phyloP scores from a whole-genome alignment of 35 echinoderm and acorn worm species.

The Diadema setosum region DNA sequence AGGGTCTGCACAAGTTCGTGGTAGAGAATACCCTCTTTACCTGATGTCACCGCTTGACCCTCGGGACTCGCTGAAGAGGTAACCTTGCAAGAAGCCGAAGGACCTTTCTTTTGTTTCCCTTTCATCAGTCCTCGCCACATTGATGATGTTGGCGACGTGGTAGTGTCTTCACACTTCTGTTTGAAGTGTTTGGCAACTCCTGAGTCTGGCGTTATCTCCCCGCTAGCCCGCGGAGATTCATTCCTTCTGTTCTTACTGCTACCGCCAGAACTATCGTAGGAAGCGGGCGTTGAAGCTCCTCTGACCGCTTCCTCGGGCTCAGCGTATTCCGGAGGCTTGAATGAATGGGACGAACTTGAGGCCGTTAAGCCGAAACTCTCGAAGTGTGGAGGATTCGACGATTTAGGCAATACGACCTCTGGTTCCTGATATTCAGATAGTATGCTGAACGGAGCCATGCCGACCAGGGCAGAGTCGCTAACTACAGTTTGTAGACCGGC shows the following conservation, averaged over 20 bases:
- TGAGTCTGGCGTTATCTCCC: neutral
- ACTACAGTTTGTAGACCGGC: neutral
- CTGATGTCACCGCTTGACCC: neutral
- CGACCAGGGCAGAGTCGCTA: neutral
- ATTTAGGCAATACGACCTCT: neutral
- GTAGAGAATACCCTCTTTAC: neutral
- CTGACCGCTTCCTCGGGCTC: too few species aligned
- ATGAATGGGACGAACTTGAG: neutral
- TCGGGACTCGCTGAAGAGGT: neutral
- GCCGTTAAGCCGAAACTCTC: too few species aligned
- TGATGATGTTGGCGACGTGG: neutral
- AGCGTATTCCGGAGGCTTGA: neutral
- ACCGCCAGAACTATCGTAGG: too few species aligned
- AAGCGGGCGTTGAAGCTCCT: neutral
- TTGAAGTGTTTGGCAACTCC: neutral
- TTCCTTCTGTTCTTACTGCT: neutral
- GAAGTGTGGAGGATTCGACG: too few species aligned
- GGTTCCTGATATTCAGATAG: neutral
- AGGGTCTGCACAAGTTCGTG: neutral
- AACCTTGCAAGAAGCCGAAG: neutral
- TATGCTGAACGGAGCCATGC: neutral
- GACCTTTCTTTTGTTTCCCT: neutral
- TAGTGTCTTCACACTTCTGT: neutral
- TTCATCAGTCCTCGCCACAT: neutral
- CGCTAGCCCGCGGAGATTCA: neutral